These are phyloP conservation scores for Crossaster papposus DNA, from an alignment of 53 echinoderm and acorn worm genomes.

Conservation along the genomic window DNA sequence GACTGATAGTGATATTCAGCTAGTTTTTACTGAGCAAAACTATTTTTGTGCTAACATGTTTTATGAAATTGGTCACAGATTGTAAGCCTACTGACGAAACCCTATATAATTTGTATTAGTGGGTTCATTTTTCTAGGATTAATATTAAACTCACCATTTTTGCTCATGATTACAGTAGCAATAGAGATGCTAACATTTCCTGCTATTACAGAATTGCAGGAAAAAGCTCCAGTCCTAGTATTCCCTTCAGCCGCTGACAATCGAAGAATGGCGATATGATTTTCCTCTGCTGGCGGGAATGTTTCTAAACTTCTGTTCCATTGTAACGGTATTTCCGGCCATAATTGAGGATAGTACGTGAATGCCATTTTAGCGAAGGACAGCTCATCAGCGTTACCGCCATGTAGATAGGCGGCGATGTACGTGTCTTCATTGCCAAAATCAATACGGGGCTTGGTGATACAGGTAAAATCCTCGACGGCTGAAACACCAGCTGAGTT, in stretches of 20 bases:
- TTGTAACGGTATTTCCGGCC: not conserved
- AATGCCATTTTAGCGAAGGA: not conserved
- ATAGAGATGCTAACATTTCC: not conserved
- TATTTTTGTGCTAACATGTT: too few relatives aligned
- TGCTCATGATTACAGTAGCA: constrained; percentile 11
- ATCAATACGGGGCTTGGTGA: constrained; percentile 30
- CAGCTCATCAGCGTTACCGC: not conserved
- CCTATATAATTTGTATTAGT: too few relatives aligned
- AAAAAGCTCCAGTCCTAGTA: constrained; percentile 12
- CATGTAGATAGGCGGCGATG: not conserved
- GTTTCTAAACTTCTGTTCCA: not conserved
- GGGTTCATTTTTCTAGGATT: not conserved
- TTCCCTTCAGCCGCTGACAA: not conserved
- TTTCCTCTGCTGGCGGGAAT: not conserved
- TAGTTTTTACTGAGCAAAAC: too few relatives aligned
- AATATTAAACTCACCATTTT: not conserved
- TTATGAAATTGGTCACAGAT: too few relatives aligned
- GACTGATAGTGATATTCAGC: too few relatives aligned
- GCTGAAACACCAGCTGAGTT: not conserved
- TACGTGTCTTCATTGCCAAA: not conserved
- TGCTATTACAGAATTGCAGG: not conserved
- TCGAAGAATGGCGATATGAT: not conserved
- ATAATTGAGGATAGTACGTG: not conserved
- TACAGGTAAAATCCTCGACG: constrained; percentile 25
- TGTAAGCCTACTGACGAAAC: too few relatives aligned